A percentile compares a stretch with the other conserved stretches of the same genome.
Evolutionary conservation across 2,888 invertebrate species (phyloP).

Genomic region (Spilosoma lubricipeda): DNA sequence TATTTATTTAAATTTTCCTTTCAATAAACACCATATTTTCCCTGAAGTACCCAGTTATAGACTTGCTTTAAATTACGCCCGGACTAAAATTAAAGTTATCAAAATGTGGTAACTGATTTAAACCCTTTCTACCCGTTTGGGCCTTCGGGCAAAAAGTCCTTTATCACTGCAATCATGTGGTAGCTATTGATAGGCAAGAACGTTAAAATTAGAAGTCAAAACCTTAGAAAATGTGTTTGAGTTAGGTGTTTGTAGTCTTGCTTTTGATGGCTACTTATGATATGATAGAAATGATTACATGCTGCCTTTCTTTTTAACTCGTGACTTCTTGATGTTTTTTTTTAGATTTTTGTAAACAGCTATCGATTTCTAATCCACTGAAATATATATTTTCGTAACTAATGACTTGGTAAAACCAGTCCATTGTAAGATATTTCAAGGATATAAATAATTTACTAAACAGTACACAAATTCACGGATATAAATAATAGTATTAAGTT

Average conservation of each 20-base stretch:
- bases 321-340: background rate
- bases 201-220: background rate
- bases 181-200: background rate
- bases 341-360: background rate
- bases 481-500: background rate
- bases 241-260: background rate
- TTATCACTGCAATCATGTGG: background rate
- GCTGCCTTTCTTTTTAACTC: background rate
- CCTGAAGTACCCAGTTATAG: background rate
- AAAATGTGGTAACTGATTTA: background rate
- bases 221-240: background rate
- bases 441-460: background rate
- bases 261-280: too few species aligned
- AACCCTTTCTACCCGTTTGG: background rate
- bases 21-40: background rate
- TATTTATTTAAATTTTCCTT: background rate
- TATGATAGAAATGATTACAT: background rate
- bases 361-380: background rate
- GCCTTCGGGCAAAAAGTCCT: background rate
- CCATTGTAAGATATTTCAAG: background rate
- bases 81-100: background rate
- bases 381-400: background rate
- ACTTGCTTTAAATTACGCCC: background rate
- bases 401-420: background rate
- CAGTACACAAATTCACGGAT: background rate